phyloP scores from a whole-genome alignment of 1,140 invertebrate genomes.

The Hirudo medicinalis region DNA sequence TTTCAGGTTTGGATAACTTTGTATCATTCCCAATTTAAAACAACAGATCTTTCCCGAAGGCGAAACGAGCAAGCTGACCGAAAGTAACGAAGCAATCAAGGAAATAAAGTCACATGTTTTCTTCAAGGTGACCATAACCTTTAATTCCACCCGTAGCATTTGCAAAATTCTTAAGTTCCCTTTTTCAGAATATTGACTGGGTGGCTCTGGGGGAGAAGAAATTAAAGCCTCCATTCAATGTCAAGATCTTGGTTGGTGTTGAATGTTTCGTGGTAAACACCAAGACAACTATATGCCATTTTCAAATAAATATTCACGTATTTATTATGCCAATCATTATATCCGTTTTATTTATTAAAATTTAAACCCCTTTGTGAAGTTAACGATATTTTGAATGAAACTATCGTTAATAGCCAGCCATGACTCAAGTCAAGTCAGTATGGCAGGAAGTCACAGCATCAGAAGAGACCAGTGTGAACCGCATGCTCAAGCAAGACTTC shows the following conservation, averaged over 20 bases:
- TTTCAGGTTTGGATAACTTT: background rate
- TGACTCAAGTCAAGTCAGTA: no score
- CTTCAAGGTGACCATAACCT: background rate
- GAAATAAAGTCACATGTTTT: background rate
- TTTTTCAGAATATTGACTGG: conserved; percentile 60
- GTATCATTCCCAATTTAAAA: background rate
- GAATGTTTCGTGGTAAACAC: background rate
- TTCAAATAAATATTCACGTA: no score
- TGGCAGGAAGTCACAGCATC: no score
- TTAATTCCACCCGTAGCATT: background rate
- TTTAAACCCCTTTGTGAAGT: no score
- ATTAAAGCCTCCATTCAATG: conserved; percentile 83
- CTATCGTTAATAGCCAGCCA: no score
- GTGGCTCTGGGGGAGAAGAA: conserved; percentile 65
- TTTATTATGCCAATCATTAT: no score
- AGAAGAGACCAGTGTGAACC: no score
- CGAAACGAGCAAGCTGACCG: background rate
- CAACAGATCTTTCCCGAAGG: background rate
- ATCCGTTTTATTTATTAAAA: no score
- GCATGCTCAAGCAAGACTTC: no score
- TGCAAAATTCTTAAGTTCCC: background rate
- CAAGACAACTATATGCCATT: background rate
- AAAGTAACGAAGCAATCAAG: background rate
- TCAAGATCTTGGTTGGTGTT: conserved; percentile 33
- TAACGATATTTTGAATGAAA: no score